Evolutionary conservation across 2,113 vertebrate species (phyloP).

Genomic region (Meleagris gallopavo): DNA sequence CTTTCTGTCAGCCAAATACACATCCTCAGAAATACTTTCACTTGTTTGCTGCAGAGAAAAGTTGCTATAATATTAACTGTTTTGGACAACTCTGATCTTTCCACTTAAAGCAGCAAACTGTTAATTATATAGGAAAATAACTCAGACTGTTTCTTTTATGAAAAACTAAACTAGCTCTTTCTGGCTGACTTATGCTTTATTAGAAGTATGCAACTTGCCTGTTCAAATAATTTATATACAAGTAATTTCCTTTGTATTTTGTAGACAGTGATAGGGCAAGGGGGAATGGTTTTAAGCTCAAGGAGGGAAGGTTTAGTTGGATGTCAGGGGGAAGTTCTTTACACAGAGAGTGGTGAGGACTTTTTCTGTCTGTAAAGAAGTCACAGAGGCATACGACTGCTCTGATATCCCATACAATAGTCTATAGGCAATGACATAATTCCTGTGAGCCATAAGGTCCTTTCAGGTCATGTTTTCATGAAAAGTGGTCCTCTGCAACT

Average conservation of each 20-base stretch:
- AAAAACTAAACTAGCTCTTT: constrained; percentile 57
- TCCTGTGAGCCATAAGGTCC: neutral
- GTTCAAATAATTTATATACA: constrained; percentile 40
- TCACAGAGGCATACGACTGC: neutral
- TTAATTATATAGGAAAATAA: constrained; percentile 73
- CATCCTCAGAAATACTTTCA: neutral
- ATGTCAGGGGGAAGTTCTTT: too few relatives aligned
- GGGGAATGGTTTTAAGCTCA: too few relatives aligned
- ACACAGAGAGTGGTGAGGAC: neutral
- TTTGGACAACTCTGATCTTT: constrained; percentile 61
- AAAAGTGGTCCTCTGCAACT: neutral
- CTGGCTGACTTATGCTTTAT: constrained; percentile 56
- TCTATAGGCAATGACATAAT: fast-evolving
- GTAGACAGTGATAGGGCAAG: too few relatives aligned
- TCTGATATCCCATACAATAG: neutral
- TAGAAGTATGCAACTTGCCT: constrained; percentile 17
- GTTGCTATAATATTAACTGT: constrained; percentile 62
- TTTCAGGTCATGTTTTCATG: neutral
- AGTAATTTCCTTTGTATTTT: constrained; percentile 20
- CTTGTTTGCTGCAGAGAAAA: constrained; percentile 17
- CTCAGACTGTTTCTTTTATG: constrained; percentile 60
- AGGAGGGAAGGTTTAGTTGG: too few relatives aligned
- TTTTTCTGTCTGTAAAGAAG: neutral
- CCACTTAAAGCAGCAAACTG: constrained; percentile 67
- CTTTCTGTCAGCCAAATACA: neutral